Base-by-base conservation (phyloP, 1,140 invertebrate genomes). In the Drosophila prosaltans region DNA sequence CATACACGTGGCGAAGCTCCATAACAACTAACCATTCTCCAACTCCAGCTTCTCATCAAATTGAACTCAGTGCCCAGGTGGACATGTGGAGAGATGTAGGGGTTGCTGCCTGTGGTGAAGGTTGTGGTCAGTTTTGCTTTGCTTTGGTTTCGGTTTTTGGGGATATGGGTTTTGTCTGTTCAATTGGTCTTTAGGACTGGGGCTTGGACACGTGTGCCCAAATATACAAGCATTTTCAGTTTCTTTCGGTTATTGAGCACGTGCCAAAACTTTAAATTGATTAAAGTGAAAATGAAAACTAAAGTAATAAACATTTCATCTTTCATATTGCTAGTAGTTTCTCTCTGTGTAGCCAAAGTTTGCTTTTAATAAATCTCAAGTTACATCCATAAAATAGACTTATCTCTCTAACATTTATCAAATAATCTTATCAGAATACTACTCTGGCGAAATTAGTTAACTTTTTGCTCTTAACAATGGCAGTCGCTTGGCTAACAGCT, bases 191-290 rank as follows among this genome's bases (percentile, higher is more conserved):
- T 54, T 36, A 61, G n/a, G 48, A 51, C 41, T 40, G 61, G 21
- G 36, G 6, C 57, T 28, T 9, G 24, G 16, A 55, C 74, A 77
- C 74, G 66, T 76, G 65, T 51, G 45, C 45, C 9, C 11, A 30
- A 7, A 77, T 69, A 75, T 21, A 51, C 45, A 51, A 51, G 45
- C 63, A 63, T 60, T 70, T 74, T 68, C 64, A 54, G 64, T 65
- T 69, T 66, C 63, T 78, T 70, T 69, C 57, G 48, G 51, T 28
- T 16, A 43, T n/a, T 67, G 67, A 51, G 45, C 45, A 72, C 51
- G 74, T 80, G 63, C 48, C 26, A 51, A 54, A 72, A 69, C 62
- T 74, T 74, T 81, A 69, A 81, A 71, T 86, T 85, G 80, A 74
- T 83, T 69, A 71, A 75, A 69, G 61, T 40, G 39, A 51, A 65